Evolutionary conservation across 2,797 vertebrate genomes (phyloP).

Genomic region (Danio tinwini): DNA sequence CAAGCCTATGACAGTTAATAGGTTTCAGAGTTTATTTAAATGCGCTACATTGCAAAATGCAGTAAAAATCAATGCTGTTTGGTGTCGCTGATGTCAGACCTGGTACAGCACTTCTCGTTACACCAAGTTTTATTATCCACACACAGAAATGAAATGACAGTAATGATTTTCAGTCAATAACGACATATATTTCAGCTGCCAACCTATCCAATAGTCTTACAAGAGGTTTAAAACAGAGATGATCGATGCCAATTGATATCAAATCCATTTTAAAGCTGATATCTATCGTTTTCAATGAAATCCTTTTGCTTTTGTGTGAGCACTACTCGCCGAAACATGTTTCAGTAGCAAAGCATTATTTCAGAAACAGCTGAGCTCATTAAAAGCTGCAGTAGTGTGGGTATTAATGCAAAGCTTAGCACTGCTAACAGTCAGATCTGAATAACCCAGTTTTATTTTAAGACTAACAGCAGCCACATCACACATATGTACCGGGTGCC

Average conservation of each 20-base stretch:
- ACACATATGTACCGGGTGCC: slow-evolving; percentile 46
- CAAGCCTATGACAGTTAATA: not conserved
- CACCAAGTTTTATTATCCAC: not conserved
- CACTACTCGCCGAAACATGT: not conserved
- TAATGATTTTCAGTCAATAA: not conserved
- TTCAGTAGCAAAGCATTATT: slow-evolving; percentile 35
- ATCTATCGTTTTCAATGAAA: slow-evolving; percentile 5
- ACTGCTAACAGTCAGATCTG: slow-evolving; percentile 47
- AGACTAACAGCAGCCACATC: slow-evolving; percentile 43
- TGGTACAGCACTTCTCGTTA: not conserved
- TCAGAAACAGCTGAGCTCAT: slow-evolving; percentile 38
- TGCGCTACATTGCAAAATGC: no score
- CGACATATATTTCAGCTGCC: not conserved
- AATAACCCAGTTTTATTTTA: slow-evolving; percentile 50
- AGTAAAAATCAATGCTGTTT: not conserved
- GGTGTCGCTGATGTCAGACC: not conserved
- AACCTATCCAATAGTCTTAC: not conserved
- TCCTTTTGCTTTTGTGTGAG: not conserved
- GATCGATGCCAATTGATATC: not conserved
- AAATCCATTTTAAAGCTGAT: not conserved
- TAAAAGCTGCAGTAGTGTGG: slow-evolving; percentile 19
- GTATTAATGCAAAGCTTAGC: slow-evolving; percentile 39
- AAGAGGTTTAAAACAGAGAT: not conserved
- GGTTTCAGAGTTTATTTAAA: not conserved
- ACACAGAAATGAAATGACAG: not conserved